These are phyloP conservation scores for Palaemon carinicauda DNA, from an alignment of 1,140 invertebrate genomes.

Conservation along the genomic window DNA sequence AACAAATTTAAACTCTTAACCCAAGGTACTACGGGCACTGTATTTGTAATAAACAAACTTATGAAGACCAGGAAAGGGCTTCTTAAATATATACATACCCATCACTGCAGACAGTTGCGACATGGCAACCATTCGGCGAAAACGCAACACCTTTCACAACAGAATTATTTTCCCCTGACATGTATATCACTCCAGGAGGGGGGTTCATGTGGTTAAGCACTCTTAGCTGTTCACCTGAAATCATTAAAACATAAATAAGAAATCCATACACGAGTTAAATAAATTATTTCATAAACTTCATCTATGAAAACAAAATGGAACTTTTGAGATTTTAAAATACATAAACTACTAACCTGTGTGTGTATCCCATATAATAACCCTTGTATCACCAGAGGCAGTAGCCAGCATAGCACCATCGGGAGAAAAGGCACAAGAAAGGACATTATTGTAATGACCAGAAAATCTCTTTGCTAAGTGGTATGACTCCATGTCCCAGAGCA, in stretches of 20 bases:
- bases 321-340: no score
- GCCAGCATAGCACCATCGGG: conserved; percentile 70
- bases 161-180: conserved; percentile 69
- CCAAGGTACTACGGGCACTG: no score
- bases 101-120: conserved; percentile 69
- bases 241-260: no score
- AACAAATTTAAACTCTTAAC: no score
- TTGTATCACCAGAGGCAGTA: conserved; percentile 69
- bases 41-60: no score
- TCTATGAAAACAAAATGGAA: no score
- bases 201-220: conserved; percentile 67
- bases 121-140: conserved; percentile 65
- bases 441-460: conserved; percentile 68
- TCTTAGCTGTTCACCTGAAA: conserved; percentile 48
- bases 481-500: conserved; percentile 66
- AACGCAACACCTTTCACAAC: conserved; percentile 68
- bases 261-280: no score
- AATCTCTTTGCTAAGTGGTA: conserved; percentile 64
- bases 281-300: no score
- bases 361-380: conserved; percentile 70
- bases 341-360: conserved; percentile 62
- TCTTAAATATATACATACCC: conserved; percentile 66
- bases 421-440: conserved; percentile 69
- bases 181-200: conserved; percentile 69
- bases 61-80: no score